Evolutionary conservation across 2,113 vertebrate species (phyloP).

Genomic region (Vicugna pacos): DNA sequence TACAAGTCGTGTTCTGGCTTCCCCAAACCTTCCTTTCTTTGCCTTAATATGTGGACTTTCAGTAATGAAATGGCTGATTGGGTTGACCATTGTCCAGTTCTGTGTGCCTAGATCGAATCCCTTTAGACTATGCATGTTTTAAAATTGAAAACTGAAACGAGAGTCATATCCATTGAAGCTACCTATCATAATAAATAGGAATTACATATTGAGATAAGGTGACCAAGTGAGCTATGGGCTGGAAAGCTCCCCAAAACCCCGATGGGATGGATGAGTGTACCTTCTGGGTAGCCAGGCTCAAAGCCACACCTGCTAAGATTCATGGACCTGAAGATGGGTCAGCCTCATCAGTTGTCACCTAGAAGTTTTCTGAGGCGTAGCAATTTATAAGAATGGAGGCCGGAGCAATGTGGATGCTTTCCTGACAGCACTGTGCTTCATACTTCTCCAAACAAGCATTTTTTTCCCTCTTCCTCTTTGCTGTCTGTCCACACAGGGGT

Average conservation of each 20-base stretch:
- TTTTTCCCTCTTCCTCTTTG: neutral
- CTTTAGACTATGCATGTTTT: neutral
- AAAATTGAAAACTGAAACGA: neutral
- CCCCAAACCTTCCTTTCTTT: neutral
- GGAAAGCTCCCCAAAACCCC: neutral
- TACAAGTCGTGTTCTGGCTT: neutral
- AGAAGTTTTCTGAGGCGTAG: neutral
- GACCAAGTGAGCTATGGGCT: neutral
- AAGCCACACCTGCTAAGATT: neutral
- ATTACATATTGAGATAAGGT: neutral
- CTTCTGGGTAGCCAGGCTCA: too few species aligned
- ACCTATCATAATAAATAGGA: neutral
- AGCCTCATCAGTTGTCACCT: neutral
- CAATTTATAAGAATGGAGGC: neutral
- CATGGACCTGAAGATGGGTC: neutral
- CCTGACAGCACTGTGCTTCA: neutral
- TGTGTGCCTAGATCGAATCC: neutral
- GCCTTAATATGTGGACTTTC: neutral
- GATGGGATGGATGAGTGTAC: neutral
- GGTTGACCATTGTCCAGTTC: neutral
- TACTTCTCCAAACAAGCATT: neutral
- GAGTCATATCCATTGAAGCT: neutral
- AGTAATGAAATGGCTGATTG: neutral
- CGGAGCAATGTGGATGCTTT: neutral
- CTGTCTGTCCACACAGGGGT: neutral